Evolutionary conservation across 1,140 invertebrate species (phyloP), one percentile per base, ranked within the genome.

Genomic region (Holotrichia oblita): DNA sequence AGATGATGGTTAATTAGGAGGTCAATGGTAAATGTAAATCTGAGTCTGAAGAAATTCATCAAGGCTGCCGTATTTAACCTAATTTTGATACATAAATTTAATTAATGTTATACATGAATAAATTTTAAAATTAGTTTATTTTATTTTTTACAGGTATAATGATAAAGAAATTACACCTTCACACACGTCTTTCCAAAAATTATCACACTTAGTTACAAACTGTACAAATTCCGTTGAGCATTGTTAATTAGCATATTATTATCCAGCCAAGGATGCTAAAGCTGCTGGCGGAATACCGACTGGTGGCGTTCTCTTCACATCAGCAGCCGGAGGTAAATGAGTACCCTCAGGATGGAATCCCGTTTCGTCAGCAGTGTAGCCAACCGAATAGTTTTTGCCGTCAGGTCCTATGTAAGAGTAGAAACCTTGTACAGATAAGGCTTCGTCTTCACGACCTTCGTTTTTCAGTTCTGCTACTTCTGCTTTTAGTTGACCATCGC

Each of bases 341-440:
- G 86, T 89, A 34, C 90, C 90, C 10, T 84, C 80, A 10, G 92
- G 90, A 80, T 90, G 88, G 86, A 90, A 93, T 14, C 92, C 92
- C 20, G 92, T 89, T 83, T 92, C 91, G 80, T 92, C 92, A 81
- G 92, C 92, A 10, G 88, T 87, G 80, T 93, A 93, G 74, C 89
- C 89, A 0, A 93, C 90, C 72, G 89, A 87, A 83, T 91, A 89
- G 22, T 87, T 86, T 42, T 88, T 82, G 59, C 89, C 90, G 84
- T 91, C 89, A 42, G 88, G 87, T 7, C 89, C 90, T 24, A 89
- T 86, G 79, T 90, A 91, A 82, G 90, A 89, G 79, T 91, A 92
- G 80, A 88, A 90, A n/a, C 91, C 91, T 55, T 34, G 20, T 12
- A 81, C 80, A 14, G 41, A 61, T 10, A 77, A 6, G 7, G 64